Evolutionary conservation across 2,888 invertebrate genomes (phyloP).

Genomic region (Plebejus anna): DNA sequence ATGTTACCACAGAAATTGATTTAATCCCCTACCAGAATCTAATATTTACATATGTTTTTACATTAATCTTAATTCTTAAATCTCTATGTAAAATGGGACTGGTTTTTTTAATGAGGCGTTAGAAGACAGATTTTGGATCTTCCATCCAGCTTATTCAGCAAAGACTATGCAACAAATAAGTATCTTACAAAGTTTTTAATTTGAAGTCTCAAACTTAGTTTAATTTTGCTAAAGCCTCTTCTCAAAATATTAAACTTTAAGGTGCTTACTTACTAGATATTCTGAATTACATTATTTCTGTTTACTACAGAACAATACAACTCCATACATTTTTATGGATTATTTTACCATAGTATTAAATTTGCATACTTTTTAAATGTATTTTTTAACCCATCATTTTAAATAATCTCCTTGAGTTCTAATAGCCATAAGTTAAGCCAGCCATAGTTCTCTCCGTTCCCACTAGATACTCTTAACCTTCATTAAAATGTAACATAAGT

Average conservation of each 20-base stretch:
- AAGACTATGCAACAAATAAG: background rate
- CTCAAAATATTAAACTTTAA: background rate
- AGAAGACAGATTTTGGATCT: background rate
- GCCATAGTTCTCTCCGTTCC: too few species aligned
- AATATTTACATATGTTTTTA: slow-evolving; percentile 22
- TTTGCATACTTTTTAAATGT: background rate
- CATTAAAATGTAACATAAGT: too few species aligned
- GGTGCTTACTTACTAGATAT: background rate
- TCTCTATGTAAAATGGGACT: background rate
- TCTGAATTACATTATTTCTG: background rate
- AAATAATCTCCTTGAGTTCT: too few species aligned
- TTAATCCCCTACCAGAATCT: slow-evolving; percentile 23
- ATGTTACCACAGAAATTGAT: background rate
- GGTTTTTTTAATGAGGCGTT: background rate
- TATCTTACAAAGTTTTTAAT: background rate
- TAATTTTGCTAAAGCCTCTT: background rate
- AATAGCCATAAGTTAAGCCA: too few species aligned
- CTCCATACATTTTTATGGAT: background rate
- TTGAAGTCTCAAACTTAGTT: background rate
- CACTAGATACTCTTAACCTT: too few species aligned
- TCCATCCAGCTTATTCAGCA: background rate
- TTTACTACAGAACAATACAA: background rate
- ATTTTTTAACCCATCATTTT: background rate
- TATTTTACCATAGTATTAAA: background rate
- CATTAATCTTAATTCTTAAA: slow-evolving; percentile 13